Conservation (phyloP, 2,797 vertebrate genomes). For the Artibeus jamaicensis region DNA sequence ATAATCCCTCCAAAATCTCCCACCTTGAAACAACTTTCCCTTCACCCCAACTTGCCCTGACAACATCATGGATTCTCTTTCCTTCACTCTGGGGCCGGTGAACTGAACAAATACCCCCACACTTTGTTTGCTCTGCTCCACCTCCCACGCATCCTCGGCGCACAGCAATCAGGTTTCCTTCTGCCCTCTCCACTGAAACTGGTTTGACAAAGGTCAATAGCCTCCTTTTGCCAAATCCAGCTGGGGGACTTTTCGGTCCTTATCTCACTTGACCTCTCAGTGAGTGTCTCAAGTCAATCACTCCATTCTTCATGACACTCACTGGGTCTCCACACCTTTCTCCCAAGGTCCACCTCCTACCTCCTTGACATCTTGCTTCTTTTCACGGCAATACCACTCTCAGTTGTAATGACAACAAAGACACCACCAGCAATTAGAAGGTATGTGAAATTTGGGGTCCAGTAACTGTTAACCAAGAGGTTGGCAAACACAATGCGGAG, state of each 20-base stretch:
- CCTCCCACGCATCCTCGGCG: constrained; percentile 8
- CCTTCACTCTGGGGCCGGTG: neutral
- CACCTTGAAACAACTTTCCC: neutral
- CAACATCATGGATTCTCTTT: neutral
- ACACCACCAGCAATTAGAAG: neutral
- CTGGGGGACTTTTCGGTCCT: neutral
- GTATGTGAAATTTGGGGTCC: neutral
- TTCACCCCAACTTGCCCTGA: neutral
- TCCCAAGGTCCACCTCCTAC: neutral
- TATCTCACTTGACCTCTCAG: neutral
- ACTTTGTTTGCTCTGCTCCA: neutral
- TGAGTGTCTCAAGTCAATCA: neutral
- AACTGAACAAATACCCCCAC: neutral
- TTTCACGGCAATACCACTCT: neutral
- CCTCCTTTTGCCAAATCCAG: neutral
- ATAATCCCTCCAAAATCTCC: neutral
- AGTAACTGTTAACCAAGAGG: neutral
- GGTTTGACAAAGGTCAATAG: neutral
- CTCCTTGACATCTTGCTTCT: neutral
- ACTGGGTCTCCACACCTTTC: neutral
- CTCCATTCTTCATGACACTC: neutral
- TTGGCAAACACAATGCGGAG: neutral
- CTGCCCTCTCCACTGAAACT: constrained; percentile 12
- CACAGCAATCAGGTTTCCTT: constrained; percentile 26
- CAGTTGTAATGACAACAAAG: neutral